Percentiles rank a stretch among this genome's conserved stretches.
Conservation (phyloP, 2,888 invertebrate species). For the Nephrotoma guestfalica region DNA sequence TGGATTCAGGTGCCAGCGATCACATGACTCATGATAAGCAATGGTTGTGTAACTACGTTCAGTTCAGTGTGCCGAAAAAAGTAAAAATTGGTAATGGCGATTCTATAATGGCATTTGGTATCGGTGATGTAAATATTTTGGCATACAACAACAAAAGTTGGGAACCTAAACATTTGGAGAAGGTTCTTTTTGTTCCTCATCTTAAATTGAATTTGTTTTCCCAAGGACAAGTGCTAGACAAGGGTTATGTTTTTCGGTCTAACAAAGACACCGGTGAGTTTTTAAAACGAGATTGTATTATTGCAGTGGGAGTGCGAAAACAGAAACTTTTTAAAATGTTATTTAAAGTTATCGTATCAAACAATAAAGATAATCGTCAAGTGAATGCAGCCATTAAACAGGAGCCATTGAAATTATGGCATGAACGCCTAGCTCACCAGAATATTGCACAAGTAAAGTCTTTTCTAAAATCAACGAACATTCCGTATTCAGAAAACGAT, state of each 20-base stretch:
- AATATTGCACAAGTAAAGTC: conserved; percentile 8
- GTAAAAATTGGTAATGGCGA: conserved; percentile 13
- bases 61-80: not conserved
- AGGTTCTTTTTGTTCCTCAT: conserved; percentile 14
- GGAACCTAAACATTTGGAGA: conserved; percentile 8
- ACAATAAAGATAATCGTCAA: not conserved
- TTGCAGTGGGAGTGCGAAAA: conserved; percentile 11
- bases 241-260: conserved; percentile 5
- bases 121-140: conserved; percentile 12
- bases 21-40: conserved; percentile 11
- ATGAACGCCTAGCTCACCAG: conserved; percentile 10
- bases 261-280: conserved; percentile 6
- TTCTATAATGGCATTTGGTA: conserved; percentile 10
- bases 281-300: conserved; percentile 8
- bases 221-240: conserved; percentile 5
- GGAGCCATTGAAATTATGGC: conserved; percentile 8
- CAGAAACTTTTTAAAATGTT: conserved; percentile 10
- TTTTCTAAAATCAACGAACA: conserved; percentile 8
- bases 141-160: conserved; percentile 8
- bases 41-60: not conserved
- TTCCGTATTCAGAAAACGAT: not conserved
- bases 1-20: conserved; percentile 15
- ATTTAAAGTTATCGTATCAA: not conserved
- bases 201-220: conserved; percentile 9
- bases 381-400: not conserved